phyloP scores from a whole-genome alignment of 2,888 invertebrate genomes.

The Macaria notata region DNA sequence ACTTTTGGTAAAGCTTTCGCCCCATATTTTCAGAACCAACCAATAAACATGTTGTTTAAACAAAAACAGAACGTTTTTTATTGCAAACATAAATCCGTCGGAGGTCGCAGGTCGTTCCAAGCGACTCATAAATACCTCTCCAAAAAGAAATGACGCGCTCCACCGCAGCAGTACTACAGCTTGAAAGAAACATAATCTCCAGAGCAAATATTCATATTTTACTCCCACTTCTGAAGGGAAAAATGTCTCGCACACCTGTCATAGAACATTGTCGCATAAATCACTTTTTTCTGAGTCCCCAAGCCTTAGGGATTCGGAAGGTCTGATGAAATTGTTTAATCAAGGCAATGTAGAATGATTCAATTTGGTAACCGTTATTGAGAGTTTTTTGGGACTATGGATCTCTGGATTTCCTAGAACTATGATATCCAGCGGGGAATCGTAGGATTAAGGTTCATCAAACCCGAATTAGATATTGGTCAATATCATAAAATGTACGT shows the following conservation, averaged over 20 bases:
- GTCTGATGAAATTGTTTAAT: constrained; percentile 14
- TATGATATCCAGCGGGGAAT: too few relatives aligned
- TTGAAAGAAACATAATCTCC: constrained; percentile 12
- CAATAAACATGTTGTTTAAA: too few relatives aligned
- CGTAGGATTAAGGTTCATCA: too few relatives aligned
- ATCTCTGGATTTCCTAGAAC: too few relatives aligned
- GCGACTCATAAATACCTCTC: neutral
- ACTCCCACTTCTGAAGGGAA: constrained; percentile 3
- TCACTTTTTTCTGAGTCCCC: constrained; percentile 12
- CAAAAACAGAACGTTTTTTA: too few relatives aligned
- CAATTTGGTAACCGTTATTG: constrained; percentile 9
- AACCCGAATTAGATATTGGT: too few relatives aligned
- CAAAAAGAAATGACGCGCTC: neutral
- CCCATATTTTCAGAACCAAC: too few relatives aligned
- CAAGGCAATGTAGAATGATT: constrained; percentile 4
- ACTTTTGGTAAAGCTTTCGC: too few relatives aligned
- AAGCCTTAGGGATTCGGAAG: constrained; percentile 10
- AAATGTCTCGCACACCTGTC: constrained; percentile 14
- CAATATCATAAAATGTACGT: too few relatives aligned
- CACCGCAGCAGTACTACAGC: neutral
- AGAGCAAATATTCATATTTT: constrained; percentile 16
- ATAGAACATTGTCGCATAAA: constrained; percentile 17
- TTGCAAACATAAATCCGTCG: too few relatives aligned
- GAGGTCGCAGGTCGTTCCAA: too few relatives aligned
- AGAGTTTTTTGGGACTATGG: constrained; percentile 4